phyloP scores from a whole-genome alignment of 2,797 vertebrate species.

The Remorina albescens region DNA sequence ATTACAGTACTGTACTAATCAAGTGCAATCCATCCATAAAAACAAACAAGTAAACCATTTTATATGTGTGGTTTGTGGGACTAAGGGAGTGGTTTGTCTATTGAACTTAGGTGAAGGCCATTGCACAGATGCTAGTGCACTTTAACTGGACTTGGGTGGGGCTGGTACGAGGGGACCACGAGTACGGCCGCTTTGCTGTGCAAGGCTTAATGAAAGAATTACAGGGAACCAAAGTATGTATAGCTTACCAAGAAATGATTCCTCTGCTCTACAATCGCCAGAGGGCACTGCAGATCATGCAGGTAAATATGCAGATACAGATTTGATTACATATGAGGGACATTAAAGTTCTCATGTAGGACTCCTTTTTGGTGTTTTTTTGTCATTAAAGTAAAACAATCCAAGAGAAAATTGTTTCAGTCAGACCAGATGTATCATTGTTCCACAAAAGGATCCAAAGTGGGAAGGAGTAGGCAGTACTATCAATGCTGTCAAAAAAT shows the following conservation, averaged over 20 bases:
- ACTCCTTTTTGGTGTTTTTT: too few relatives aligned
- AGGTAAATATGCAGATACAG: conserved; percentile 52
- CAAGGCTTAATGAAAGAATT: conserved; percentile 81
- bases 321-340: not conserved
- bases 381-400: not conserved
- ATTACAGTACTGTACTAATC: not conserved
- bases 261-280: conserved; percentile 78
- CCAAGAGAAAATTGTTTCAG: not conserved
- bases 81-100: not conserved
- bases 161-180: conserved; percentile 81
- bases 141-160: conserved; percentile 86
- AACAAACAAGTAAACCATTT: not conserved
- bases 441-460: not conserved
- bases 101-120: conserved; percentile 79
- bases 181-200: conserved; percentile 82
- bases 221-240: conserved; percentile 74
- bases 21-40: not conserved
- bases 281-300: conserved; percentile 77
- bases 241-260: conserved; percentile 84
- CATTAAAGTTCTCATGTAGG: too few relatives aligned
- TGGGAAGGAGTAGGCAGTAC: not conserved
- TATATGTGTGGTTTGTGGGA: not conserved
- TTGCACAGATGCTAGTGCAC: conserved; percentile 77
- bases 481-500: too few relatives aligned
- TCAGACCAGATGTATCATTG: not conserved